Conservation (phyloP, 2,797 vertebrate species). For the Melopsittacus undulatus region DNA sequence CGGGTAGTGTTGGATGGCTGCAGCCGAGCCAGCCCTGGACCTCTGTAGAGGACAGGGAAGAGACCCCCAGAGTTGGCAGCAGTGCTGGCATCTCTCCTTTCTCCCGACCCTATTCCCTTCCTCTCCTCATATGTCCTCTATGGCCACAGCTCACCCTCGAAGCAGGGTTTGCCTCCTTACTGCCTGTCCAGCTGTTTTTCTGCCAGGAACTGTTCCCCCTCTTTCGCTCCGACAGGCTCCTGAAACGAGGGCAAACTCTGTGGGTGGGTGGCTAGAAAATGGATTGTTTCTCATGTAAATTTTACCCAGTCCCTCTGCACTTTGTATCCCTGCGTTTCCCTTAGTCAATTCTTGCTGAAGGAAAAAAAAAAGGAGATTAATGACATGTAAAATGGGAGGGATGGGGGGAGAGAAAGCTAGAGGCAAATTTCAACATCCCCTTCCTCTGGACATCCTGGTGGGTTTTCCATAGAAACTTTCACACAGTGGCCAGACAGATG, state of each 20-base stretch:
- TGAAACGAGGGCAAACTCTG: neutral
- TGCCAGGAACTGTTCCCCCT: neutral
- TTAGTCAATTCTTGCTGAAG: neutral
- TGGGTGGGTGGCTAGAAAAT: conserved; percentile 40
- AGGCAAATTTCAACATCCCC: conserved; percentile 55
- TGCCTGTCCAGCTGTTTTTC: neutral
- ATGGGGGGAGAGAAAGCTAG: neutral
- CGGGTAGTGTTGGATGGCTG: neutral
- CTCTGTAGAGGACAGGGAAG: neutral
- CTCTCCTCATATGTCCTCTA: neutral
- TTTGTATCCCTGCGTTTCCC: conserved; percentile 8
- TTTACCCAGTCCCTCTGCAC: conserved; percentile 1
- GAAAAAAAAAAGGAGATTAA: conserved; percentile 15
- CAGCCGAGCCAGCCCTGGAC: neutral
- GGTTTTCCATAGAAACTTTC: conserved; percentile 66
- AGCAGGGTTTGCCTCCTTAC: neutral
- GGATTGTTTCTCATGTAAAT: conserved; percentile 47
- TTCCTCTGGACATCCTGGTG: conserved; percentile 61
- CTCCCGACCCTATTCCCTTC: neutral
- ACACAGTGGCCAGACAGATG: conserved; percentile 32
- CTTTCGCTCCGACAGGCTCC: neutral
- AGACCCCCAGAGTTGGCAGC: neutral
- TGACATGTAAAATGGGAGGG: conserved; percentile 16
- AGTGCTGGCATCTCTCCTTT: neutral
- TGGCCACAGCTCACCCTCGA: neutral